A percentile compares a stretch with the other conserved stretches of the same genome.
phyloP scores from a whole-genome alignment of 2,113 vertebrate genomes.

The Glareola pratincola region DNA sequence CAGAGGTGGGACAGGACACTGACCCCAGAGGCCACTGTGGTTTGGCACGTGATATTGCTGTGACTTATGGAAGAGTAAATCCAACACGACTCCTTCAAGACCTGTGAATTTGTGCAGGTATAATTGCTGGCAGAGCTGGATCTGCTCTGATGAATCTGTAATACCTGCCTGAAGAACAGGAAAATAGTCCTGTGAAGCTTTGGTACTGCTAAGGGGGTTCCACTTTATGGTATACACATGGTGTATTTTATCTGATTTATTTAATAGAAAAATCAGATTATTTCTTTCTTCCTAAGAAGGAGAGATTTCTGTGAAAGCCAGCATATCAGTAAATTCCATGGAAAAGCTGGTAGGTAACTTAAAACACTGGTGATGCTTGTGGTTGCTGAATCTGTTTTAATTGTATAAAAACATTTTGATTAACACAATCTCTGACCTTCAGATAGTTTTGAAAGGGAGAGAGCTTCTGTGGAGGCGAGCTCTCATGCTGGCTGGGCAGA shows the following conservation, averaged over 20 bases:
- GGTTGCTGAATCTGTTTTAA: background rate
- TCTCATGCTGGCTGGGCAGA: rapidly evolving
- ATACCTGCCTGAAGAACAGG: background rate
- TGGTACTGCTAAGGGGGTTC: background rate
- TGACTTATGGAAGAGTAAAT: background rate
- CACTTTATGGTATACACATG: background rate
- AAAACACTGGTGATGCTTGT: background rate
- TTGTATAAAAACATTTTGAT: background rate
- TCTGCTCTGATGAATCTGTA: background rate
- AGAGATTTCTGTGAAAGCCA: background rate
- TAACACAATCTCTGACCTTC: background rate
- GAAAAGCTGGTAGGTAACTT: background rate
- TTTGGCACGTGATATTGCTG: background rate
- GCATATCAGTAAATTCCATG: rapidly evolving
- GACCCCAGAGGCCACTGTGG: too few relatives aligned
- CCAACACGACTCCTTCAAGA: rapidly evolving
- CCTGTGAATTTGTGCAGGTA: background rate
- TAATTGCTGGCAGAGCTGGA: background rate
- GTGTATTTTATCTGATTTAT: background rate
- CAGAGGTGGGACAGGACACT: background rate
- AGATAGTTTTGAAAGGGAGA: background rate
- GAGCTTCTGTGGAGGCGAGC: background rate
- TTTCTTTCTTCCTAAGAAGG: too few relatives aligned
- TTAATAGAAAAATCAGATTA: background rate
- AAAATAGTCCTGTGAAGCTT: background rate